Evolutionary conservation across 2,888 invertebrate genomes (phyloP).

Genomic region (Cataglyphis livida): DNA sequence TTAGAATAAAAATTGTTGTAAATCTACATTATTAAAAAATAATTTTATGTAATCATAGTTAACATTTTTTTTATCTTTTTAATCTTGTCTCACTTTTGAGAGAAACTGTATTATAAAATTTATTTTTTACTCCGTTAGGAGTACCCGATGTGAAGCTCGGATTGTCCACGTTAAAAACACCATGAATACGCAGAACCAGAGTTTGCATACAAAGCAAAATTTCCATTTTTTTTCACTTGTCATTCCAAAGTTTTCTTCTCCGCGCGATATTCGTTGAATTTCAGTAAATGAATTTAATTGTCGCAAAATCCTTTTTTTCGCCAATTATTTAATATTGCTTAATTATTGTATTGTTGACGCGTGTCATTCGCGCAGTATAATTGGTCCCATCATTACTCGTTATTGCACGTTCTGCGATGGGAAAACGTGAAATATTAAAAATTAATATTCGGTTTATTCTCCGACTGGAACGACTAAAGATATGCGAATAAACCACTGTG

Average conservation of each 20-base stretch:
- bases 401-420: neutral
- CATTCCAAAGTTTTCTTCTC: constrained; percentile 19
- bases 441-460: constrained; percentile 19
- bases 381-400: constrained; percentile 20
- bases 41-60: neutral
- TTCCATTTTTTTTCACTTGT: constrained; percentile 15
- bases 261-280: constrained; percentile 10
- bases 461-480: constrained; percentile 4
- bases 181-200: constrained; percentile 22
- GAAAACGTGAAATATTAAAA: constrained; percentile 23
- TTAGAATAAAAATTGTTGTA: neutral
- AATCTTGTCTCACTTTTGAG: neutral
- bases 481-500: constrained; percentile 35
- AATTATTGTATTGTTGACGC: neutral
- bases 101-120: neutral
- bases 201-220: constrained; percentile 27
- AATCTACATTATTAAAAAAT: neutral
- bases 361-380: constrained; percentile 12
- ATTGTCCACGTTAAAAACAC: constrained; percentile 16
- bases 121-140: neutral
- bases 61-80: constrained; percentile 2
- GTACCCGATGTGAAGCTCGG: neutral
- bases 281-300: constrained; percentile 19
- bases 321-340: constrained; percentile 24
- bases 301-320: neutral